Conservation (phyloP, 2,797 vertebrate genomes). For the Eulemur rubriventer region DNA sequence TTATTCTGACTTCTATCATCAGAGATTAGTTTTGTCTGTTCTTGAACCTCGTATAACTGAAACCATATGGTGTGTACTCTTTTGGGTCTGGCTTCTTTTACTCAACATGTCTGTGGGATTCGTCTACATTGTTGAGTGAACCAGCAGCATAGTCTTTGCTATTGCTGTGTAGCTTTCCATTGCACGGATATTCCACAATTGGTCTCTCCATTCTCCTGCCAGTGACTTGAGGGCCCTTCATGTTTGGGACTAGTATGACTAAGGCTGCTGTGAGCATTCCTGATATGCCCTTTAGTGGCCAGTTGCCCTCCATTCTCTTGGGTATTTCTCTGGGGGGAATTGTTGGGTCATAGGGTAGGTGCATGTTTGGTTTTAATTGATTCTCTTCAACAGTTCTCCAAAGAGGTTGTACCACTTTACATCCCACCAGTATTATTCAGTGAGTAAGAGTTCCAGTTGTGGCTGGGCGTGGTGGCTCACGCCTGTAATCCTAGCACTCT, state of each 20-base stretch:
- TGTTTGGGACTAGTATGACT: neutral
- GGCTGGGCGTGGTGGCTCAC: no score
- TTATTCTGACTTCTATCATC: neutral
- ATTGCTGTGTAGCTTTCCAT: no score
- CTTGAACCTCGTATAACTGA: neutral
- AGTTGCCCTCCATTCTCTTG: neutral
- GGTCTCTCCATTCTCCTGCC: neutral
- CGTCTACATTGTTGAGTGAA: no score
- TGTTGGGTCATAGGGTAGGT: neutral
- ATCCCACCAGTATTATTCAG: neutral
- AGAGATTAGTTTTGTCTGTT: neutral
- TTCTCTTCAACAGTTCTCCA: neutral
- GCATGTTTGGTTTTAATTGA: neutral
- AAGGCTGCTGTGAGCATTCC: neutral
- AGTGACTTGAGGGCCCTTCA: neutral
- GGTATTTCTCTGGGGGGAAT: neutral
- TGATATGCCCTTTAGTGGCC: rapidly evolving
- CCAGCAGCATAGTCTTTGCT: neutral
- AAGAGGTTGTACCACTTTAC: neutral
- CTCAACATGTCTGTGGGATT: neutral
- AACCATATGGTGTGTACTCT: neutral
- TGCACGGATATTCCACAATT: neutral
- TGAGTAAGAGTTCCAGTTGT: neutral
- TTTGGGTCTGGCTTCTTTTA: neutral
- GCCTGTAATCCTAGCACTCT: no score